Evolutionary conservation across 2,797 vertebrate genomes (phyloP).

Genomic region (Scolopax rusticola): DNA sequence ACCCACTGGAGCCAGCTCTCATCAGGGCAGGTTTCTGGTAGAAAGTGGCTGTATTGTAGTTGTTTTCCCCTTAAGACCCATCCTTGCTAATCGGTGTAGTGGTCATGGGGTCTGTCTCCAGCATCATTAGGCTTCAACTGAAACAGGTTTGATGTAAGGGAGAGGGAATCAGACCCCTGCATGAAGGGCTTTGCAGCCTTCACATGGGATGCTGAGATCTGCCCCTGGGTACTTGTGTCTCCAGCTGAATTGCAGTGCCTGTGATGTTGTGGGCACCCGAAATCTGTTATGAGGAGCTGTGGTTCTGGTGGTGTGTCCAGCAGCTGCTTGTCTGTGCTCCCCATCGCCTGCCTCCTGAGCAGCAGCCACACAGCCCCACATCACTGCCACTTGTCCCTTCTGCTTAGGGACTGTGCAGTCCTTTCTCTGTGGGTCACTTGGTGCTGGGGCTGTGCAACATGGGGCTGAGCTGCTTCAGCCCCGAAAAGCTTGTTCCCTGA

Average conservation of each 20-base stretch:
- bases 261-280: rapidly evolving
- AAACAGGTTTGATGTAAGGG: rapidly evolving
- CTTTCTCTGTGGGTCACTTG: rapidly evolving
- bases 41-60: not conserved
- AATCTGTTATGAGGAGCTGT: not conserved
- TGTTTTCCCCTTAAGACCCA: not conserved
- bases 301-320: not conserved
- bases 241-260: not conserved
- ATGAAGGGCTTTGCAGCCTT: not conserved
- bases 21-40: not conserved
- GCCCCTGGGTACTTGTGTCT: not conserved
- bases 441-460: rapidly evolving
- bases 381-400: rapidly evolving
- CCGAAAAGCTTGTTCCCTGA: not conserved
- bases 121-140: not conserved
- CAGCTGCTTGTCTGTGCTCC: too few species aligned
- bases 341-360: not conserved
- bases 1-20: not conserved
- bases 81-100: rapidly evolving
- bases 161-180: not conserved
- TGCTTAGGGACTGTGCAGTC: not conserved
- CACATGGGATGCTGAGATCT: not conserved
- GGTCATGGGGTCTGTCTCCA: not conserved
- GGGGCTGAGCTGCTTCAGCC: not conserved
- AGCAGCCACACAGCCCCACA: not conserved